Percentiles rank a stretch among this genome's conserved stretches.
These are phyloP conservation scores for Oeneis ivallda DNA, from an alignment of 2,888 invertebrate species.

Conservation along the genomic window DNA sequence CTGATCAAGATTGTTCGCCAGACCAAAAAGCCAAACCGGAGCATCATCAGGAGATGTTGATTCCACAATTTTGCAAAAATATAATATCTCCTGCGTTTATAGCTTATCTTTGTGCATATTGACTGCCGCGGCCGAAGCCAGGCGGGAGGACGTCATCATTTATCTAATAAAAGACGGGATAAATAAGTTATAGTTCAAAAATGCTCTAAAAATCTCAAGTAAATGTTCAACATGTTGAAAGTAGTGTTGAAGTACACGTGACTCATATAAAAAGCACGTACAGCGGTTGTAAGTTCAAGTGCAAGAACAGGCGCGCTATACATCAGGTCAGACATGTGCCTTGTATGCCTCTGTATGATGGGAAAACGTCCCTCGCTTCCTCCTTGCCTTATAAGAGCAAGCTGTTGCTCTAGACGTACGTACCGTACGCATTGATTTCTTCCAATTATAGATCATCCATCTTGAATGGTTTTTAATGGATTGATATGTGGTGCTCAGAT, in stretches of 20 bases:
- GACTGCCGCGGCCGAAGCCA: too few species aligned
- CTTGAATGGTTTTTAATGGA: neutral
- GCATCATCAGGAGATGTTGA: too few species aligned
- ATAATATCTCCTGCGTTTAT: too few species aligned
- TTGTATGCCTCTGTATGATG: conserved; percentile 67
- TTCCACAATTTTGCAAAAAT: too few species aligned
- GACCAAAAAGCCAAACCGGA: too few species aligned
- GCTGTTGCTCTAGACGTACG: conserved; percentile 17
- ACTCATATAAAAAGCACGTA: conserved; percentile 45
- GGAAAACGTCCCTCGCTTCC: conserved; percentile 70
- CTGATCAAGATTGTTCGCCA: too few species aligned
- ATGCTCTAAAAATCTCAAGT: conserved; percentile 2
- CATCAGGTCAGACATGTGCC: conserved; percentile 65
- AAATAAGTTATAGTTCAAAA: conserved; percentile 3
- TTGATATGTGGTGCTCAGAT: neutral
- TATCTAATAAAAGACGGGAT: too few species aligned
- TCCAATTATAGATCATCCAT: conserved; percentile 22
- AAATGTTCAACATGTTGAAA: conserved; percentile 14
- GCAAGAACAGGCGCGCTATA: conserved; percentile 62
- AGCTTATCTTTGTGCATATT: too few species aligned
- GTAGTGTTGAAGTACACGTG: conserved; percentile 42
- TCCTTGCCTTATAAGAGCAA: conserved; percentile 68
- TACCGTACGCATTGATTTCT: conserved; percentile 23
- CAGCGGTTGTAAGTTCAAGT: conserved; percentile 64
- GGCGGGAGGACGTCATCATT: too few species aligned